phyloP scores from a whole-genome alignment of 2,113 vertebrate genomes.

The Megaceryle torquata region DNA sequence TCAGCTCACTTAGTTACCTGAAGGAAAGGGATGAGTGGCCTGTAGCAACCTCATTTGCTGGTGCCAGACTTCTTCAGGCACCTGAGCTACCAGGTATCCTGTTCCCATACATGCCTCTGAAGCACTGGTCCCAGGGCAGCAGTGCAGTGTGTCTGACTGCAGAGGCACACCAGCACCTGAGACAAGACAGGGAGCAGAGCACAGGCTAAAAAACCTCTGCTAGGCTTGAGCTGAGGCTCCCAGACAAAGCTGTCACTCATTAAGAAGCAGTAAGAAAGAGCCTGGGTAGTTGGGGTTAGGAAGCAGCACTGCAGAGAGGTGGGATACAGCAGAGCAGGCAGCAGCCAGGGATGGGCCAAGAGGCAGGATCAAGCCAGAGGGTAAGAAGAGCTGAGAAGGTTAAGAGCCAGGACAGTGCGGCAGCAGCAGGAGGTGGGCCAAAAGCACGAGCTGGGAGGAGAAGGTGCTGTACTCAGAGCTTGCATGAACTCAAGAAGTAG shows the following conservation, averaged over 20 bases:
- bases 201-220: not conserved
- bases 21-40: not conserved
- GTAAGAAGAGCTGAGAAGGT: not conserved
- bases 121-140: not conserved
- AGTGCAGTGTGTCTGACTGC: accelerated
- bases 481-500: not conserved
- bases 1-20: not conserved
- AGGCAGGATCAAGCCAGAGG: not conserved
- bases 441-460: not conserved
- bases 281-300: not conserved
- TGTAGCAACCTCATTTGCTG: not conserved
- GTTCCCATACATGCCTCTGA: accelerated
- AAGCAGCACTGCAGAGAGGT: not conserved
- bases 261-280: not conserved
- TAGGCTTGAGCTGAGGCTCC: not conserved
- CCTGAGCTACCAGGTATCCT: not conserved
- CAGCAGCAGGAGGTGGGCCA: not conserved
- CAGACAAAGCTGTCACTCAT: not conserved
- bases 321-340: not conserved
- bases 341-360: not conserved
- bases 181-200: accelerated
- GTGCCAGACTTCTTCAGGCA: not conserved
- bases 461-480: not conserved
- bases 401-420: not conserved
- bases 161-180: not conserved